Percentiles rank a stretch among this genome's conserved stretches.
Evolutionary conservation across 2,797 vertebrate genomes (phyloP).

Genomic region (Cephalopachus bancanus): DNA sequence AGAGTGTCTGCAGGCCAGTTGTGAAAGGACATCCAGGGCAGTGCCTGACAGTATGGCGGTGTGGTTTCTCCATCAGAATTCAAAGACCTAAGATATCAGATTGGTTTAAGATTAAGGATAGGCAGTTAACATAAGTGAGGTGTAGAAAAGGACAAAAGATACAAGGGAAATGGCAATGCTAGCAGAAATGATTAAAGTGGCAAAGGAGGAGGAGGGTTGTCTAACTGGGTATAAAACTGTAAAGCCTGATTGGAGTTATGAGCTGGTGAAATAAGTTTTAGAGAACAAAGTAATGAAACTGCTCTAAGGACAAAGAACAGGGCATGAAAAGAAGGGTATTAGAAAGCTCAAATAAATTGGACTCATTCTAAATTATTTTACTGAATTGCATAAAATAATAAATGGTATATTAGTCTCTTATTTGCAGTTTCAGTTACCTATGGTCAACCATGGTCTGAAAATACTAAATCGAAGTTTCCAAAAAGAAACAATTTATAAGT

Average conservation of each 20-base stretch:
- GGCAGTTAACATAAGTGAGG: too few relatives aligned
- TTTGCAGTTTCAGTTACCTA: neutral
- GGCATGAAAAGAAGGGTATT: neutral
- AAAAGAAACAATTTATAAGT: neutral
- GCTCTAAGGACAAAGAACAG: neutral
- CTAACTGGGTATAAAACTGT: neutral
- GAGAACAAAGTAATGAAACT: neutral
- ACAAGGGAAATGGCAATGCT: neutral
- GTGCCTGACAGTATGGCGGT: fast-evolving
- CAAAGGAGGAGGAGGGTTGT: neutral
- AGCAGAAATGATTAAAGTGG: neutral
- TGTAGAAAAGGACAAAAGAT: neutral
- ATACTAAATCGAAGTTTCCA: neutral
- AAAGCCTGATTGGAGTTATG: neutral
- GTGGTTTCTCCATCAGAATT: neutral
- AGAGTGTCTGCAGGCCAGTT: neutral
- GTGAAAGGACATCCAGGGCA: too few relatives aligned
- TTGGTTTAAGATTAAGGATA: neutral
- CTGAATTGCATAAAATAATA: neutral
- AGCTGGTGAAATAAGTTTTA: neutral
- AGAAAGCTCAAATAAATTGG: neutral
- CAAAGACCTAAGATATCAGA: neutral
- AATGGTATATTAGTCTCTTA: neutral
- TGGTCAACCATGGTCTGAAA: neutral
- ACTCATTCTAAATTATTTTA: neutral